Evolutionary conservation across 2,888 invertebrate genomes (phyloP).

Genomic region (Pogonocherus hispidulus): DNA sequence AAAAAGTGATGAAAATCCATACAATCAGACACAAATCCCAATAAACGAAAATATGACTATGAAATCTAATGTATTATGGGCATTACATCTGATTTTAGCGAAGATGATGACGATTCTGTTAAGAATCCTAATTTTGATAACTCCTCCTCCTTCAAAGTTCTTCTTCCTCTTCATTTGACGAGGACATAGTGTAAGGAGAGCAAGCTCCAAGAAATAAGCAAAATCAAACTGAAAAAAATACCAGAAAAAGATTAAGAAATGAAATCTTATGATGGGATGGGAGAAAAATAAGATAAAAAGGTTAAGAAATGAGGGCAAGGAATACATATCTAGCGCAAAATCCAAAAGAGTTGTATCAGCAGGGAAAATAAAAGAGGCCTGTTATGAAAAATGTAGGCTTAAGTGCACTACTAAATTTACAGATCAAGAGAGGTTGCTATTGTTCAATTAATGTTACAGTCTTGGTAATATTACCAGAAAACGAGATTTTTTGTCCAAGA

Average conservation of each 20-base stretch:
- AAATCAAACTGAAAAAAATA: conserved; percentile 16
- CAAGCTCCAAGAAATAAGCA: background rate
- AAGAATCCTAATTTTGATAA: conserved; percentile 6
- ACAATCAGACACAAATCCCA: background rate
- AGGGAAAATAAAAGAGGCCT: background rate
- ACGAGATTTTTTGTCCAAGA: conserved; percentile 15
- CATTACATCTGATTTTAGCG: background rate
- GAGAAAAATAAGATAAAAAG: conserved; percentile 7
- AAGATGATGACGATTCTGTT: background rate
- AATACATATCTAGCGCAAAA: conserved; percentile 14
- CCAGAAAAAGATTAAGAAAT: conserved; percentile 13
- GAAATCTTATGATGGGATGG: background rate
- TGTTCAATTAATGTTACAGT: conserved; percentile 16
- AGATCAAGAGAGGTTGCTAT: conserved; percentile 5
- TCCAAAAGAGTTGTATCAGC: conserved; percentile 7
- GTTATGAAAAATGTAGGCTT: background rate
- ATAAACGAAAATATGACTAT: too few species aligned
- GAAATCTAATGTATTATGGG: too few species aligned
- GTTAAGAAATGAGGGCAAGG: conserved; percentile 14
- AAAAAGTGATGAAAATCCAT: conserved; percentile 1
- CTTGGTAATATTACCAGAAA: conserved; percentile 19
- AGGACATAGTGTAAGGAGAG: background rate
- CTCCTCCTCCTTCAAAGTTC: background rate
- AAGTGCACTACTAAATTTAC: background rate
- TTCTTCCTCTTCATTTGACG: conserved; percentile 5